Conservation (phyloP, 2,797 vertebrate genomes). For the Acanthornis magna region DNA sequence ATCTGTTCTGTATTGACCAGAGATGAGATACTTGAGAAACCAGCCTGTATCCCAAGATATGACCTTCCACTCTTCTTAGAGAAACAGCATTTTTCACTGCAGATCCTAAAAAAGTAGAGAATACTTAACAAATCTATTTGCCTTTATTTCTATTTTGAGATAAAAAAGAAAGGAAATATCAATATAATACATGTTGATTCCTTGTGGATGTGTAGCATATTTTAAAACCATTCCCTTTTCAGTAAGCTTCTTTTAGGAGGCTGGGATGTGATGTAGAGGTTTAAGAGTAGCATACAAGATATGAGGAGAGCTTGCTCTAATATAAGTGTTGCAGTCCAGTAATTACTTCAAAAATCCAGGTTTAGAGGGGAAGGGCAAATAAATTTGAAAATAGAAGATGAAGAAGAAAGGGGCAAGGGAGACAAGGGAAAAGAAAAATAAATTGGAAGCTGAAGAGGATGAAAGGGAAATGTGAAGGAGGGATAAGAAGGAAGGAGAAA, state of each 20-base stretch:
- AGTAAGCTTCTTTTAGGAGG: neutral
- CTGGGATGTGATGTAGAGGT: accelerated
- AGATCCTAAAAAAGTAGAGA: neutral
- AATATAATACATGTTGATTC: neutral
- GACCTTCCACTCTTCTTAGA: neutral
- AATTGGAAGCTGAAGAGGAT: neutral
- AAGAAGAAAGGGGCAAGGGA: neutral
- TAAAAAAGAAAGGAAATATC: neutral
- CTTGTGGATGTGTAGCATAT: neutral
- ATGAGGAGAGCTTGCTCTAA: neutral
- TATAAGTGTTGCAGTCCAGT: neutral
- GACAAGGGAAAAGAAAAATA: neutral
- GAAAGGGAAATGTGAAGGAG: neutral
- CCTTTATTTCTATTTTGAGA: neutral
- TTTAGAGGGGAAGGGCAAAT: neutral
- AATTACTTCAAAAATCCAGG: neutral
- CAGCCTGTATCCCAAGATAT: neutral
- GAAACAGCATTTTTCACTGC: neutral
- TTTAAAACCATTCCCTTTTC: neutral
- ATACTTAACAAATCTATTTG: neutral
- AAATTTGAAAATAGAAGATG: neutral
- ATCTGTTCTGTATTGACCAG: neutral
- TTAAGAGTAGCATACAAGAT: neutral
- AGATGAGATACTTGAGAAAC: neutral
- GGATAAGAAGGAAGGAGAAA: neutral